Evolutionary conservation across 2,888 invertebrate genomes (phyloP).

Genomic region (Halocaridina rubra): DNA sequence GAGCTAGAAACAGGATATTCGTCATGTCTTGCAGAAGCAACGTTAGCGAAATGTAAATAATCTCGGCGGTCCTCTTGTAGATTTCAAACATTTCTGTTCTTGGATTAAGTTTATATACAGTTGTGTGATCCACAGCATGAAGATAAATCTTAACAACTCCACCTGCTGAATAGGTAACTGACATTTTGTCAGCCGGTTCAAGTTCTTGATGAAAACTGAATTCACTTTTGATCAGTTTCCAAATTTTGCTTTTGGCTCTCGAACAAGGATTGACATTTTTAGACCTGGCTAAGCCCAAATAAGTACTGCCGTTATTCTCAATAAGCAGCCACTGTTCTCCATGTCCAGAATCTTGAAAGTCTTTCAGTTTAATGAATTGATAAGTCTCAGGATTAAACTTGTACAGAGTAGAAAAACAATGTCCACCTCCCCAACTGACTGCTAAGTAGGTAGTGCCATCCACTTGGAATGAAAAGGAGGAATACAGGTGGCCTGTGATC

Average conservation of each 20-base stretch:
- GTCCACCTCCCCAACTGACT: constrained; percentile 11
- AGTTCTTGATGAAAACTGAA: constrained; percentile 18
- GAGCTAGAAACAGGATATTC: not conserved
- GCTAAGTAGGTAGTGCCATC: constrained; percentile 1
- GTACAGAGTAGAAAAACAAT: not conserved
- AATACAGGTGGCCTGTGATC: not conserved
- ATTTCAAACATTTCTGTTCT: not conserved
- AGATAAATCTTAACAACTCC: not conserved
- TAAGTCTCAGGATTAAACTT: not conserved
- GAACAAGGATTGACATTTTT: not conserved
- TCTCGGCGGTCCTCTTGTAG: not conserved
- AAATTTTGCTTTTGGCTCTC: not conserved
- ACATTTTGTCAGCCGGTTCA: not conserved
- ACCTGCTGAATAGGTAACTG: not conserved
- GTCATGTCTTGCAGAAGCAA: not conserved
- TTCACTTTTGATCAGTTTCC: too few relatives aligned
- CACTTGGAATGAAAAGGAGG: constrained; percentile 20
- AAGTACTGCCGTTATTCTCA: not conserved
- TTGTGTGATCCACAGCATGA: not conserved
- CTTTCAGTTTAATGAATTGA: not conserved
- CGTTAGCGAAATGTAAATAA: not conserved
- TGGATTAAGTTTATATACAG: not conserved
- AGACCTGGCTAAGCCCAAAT: not conserved
- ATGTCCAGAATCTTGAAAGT: not conserved
- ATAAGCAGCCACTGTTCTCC: constrained; percentile 35